phyloP scores from a whole-genome alignment of 2,113 vertebrate genomes.

The Isichthys henryi region DNA sequence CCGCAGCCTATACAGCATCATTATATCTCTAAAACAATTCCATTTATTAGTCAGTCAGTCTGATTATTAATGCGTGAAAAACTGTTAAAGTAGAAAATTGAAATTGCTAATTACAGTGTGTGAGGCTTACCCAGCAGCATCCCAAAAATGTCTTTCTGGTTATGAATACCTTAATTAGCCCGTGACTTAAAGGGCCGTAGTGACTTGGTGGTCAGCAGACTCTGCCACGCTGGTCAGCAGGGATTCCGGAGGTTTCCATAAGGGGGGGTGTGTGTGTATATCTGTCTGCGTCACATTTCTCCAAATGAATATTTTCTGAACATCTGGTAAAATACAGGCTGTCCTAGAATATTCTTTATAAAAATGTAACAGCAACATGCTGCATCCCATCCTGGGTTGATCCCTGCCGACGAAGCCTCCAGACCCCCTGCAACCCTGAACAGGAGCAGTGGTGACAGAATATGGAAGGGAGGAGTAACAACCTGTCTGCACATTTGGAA shows the following conservation, averaged over 20 bases:
- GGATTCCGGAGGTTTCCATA: neutral
- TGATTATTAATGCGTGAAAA: neutral
- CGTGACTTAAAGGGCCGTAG: neutral
- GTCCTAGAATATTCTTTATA: neutral
- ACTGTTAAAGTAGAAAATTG: neutral
- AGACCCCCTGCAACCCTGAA: neutral
- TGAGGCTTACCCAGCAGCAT: neutral
- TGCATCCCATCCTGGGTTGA: too few relatives aligned
- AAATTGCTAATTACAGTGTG: neutral
- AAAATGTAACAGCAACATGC: neutral
- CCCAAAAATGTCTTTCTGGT: neutral
- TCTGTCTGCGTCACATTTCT: neutral
- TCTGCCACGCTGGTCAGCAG: neutral
- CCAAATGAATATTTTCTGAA: neutral
- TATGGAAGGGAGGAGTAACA: neutral
- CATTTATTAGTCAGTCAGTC: neutral
- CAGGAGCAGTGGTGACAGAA: neutral
- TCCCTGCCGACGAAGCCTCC: neutral
- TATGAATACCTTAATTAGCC: neutral
- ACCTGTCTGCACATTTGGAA: too few relatives aligned
- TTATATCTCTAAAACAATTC: neutral
- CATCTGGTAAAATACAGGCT: neutral
- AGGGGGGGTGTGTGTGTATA: neutral
- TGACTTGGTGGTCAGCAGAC: neutral
- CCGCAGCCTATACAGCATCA: neutral